Evolutionary conservation across 2,888 invertebrate genomes (phyloP).

Genomic region (Rotaria sp.): DNA sequence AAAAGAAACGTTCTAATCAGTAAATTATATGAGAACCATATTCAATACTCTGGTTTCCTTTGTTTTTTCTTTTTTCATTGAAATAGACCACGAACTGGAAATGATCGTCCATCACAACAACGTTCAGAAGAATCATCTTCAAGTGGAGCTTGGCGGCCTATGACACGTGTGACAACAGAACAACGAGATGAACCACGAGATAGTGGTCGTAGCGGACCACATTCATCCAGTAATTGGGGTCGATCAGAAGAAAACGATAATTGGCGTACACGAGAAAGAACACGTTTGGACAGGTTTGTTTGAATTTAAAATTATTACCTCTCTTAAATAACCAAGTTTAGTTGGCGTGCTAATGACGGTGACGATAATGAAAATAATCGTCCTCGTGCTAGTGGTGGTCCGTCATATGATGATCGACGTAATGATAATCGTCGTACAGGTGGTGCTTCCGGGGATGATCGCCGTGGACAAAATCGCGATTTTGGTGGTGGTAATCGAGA

Average conservation of each 20-base stretch:
- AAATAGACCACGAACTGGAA: background rate
- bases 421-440: background rate
- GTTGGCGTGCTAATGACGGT: background rate
- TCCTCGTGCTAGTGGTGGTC: background rate
- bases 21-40: background rate
- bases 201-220: background rate
- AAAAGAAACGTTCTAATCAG: background rate
- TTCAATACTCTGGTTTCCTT: background rate
- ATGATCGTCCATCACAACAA: background rate
- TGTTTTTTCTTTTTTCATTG: background rate
- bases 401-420: background rate
- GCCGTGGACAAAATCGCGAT: background rate
- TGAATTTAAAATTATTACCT: background rate
- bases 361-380: background rate
- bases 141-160: background rate
- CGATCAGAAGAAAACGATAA: background rate
- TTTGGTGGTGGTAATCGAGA: background rate
- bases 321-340: background rate
- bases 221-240: background rate
- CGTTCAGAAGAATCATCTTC: background rate
- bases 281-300: background rate
- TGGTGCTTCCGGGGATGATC: background rate
- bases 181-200: background rate
- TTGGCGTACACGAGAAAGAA: background rate
- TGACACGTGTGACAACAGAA: background rate